Percentiles rank a stretch among this genome's conserved stretches.
These are phyloP conservation scores for Rhaphigaster nebulosa DNA, from an alignment of 2,888 invertebrate species.

Conservation along the genomic window DNA sequence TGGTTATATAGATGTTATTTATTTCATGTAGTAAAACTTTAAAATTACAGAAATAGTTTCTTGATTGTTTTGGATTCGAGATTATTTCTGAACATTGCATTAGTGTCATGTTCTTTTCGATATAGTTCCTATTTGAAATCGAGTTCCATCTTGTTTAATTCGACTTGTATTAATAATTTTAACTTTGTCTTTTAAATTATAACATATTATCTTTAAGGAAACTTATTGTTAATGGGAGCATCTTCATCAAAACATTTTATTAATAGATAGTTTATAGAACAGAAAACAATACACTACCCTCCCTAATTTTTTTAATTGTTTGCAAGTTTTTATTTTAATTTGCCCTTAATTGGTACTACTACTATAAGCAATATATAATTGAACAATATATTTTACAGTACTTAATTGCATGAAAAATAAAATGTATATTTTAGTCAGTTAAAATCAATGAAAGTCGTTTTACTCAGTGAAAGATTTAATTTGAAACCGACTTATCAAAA, in stretches of 20 bases:
- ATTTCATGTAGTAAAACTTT: not conserved
- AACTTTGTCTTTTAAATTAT: not conserved
- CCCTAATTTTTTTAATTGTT: conserved; percentile 18
- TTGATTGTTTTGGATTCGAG: not conserved
- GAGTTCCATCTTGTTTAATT: not conserved
- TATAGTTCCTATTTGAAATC: not conserved
- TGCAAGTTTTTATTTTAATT: conserved; percentile 35
- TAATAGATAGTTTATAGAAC: conserved; percentile 18
- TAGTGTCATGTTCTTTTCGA: not conserved
- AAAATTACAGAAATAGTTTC: conserved; percentile 18
- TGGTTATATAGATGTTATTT: conserved; percentile 1
- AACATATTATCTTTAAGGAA: not conserved
- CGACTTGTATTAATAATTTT: not conserved
- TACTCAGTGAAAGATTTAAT: conserved; percentile 3
- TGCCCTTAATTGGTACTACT: conserved; percentile 4
- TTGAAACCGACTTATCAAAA: conserved; percentile 31
- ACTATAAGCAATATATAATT: not conserved
- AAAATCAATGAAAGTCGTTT: not conserved
- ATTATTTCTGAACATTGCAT: not conserved
- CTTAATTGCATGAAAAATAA: conserved; percentile 24
- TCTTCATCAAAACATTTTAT: conserved; percentile 52
- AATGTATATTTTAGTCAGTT: not conserved
- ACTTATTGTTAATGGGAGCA: conserved; percentile 48
- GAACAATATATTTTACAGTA: conserved; percentile 4
- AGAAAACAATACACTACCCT: conserved; percentile 58